A percentile compares a stretch with the other conserved stretches of the same genome.
Evolutionary conservation across 2,797 vertebrate genomes (phyloP).

Genomic region (Melanotaenia nigrans): DNA sequence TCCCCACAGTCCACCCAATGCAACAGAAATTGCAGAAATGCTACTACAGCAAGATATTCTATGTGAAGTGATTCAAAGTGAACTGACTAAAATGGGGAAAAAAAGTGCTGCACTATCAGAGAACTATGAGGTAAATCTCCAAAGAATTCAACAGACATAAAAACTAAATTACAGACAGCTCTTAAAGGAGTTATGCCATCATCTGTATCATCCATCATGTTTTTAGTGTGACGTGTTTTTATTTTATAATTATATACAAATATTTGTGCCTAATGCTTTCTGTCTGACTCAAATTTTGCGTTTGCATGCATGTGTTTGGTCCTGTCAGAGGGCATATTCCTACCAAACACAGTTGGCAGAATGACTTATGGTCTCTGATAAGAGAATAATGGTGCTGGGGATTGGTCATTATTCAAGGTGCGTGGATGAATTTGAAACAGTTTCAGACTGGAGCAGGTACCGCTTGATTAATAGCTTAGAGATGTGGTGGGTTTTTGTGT

Average conservation of each 20-base stretch:
- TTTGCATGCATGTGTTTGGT: conserved; percentile 33
- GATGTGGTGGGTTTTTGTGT: conserved; percentile 21
- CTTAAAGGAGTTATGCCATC: background rate
- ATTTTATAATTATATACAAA: conserved; percentile 44
- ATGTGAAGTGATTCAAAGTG: conserved; percentile 62
- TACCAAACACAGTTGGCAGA: conserved; percentile 59
- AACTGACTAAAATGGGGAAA: conserved; percentile 23
- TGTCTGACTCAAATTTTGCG: conserved; percentile 23
- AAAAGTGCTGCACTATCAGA: conserved; percentile 38
- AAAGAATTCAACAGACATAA: conserved; percentile 21
- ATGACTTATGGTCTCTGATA: conserved; percentile 80
- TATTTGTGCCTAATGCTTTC: conserved; percentile 31
- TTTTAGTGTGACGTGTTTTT: conserved; percentile 4
- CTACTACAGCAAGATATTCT: conserved; percentile 61
- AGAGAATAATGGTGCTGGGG: conserved; percentile 73
- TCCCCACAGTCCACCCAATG: conserved; percentile 63
- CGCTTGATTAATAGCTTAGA: conserved; percentile 62
- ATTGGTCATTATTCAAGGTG: conserved; percentile 69
- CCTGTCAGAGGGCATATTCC: conserved; percentile 33
- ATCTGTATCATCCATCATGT: conserved; percentile 31
- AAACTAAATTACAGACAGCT: conserved; percentile 1
- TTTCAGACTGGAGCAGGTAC: conserved; percentile 37
- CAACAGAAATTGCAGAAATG: conserved; percentile 59
- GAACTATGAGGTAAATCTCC: conserved; percentile 38
- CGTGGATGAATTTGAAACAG: conserved; percentile 56